A percentile compares a stretch with the other conserved stretches of the same genome.
Conservation (phyloP, 2,113 vertebrate genomes). For the Ailurus styani region DNA sequence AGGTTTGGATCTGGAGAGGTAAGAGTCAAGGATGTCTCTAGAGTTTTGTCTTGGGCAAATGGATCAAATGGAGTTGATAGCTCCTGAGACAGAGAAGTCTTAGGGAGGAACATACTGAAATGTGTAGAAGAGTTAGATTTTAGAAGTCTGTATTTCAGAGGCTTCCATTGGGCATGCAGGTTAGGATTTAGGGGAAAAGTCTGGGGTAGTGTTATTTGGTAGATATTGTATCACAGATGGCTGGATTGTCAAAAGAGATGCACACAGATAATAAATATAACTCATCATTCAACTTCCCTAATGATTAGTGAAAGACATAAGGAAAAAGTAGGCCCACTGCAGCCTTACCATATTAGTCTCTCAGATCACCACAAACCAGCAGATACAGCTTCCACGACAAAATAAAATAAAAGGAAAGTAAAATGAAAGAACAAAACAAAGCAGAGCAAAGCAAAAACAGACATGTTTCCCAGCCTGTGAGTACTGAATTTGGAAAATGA, state of each 20-base stretch:
- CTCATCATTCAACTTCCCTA: background rate
- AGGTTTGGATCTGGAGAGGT: background rate
- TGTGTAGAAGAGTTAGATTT: background rate
- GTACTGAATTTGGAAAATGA: background rate
- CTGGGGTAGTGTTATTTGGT: background rate
- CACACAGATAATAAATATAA: background rate
- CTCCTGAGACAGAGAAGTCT: background rate
- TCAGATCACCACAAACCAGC: background rate
- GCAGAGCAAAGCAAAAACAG: background rate
- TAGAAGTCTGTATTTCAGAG: background rate
- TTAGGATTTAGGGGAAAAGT: too few species aligned
- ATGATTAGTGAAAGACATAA: background rate
- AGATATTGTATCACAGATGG: background rate
- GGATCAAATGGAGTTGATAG: too few species aligned
- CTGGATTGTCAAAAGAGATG: background rate
- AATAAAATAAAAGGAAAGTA: background rate
- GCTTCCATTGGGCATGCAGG: background rate
- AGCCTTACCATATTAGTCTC: background rate
- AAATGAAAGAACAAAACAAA: background rate
- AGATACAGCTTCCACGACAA: background rate
- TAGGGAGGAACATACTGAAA: background rate
- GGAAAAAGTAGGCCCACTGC: background rate
- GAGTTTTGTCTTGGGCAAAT: background rate
- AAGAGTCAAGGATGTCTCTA: background rate
- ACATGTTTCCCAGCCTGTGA: background rate